These are phyloP conservation scores for Athalia circularis DNA, from an alignment of 2,888 invertebrate genomes.

Conservation along the genomic window DNA sequence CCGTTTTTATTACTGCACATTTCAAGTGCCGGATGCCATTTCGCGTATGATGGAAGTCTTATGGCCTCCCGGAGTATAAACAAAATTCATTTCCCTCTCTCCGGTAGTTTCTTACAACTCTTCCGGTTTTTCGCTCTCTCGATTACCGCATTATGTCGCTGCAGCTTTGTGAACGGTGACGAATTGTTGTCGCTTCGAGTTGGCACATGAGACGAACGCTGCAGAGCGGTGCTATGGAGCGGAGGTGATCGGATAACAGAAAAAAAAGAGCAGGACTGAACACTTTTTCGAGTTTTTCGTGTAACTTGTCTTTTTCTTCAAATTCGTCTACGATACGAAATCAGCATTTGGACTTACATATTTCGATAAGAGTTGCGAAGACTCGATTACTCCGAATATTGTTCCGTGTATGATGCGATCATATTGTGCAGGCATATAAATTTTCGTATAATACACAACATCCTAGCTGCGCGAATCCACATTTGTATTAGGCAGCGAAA, in stretches of 20 bases:
- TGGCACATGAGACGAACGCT: slow-evolving; percentile 24
- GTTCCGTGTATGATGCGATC: no score
- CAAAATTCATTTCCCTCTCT: background rate
- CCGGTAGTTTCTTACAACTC: background rate
- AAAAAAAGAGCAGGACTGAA: background rate
- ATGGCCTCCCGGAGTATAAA: slow-evolving; percentile 1
- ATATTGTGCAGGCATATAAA: no score
- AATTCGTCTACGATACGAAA: background rate
- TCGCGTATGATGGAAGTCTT: background rate
- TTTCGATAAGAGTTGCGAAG: no score
- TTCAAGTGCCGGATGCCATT: background rate
- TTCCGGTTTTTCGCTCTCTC: slow-evolving; percentile 9
- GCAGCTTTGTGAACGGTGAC: slow-evolving; percentile 1
- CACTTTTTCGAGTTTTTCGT: slow-evolving; percentile 9
- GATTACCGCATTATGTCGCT: background rate
- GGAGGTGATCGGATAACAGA: slow-evolving; percentile 21
- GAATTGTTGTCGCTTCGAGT: slow-evolving; percentile 18
- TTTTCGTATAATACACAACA: no score
- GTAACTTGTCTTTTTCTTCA: slow-evolving; percentile 13
- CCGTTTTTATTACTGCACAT: background rate
- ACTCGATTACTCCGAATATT: no score
- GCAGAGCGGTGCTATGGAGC: background rate
- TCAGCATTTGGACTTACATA: no score
- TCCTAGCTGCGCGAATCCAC: background rate
- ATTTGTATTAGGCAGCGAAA: slow-evolving; percentile 2